These are phyloP conservation scores for Myiotriccus ornatus DNA, from an alignment of 2,797 vertebrate species.

Conservation along the genomic window DNA sequence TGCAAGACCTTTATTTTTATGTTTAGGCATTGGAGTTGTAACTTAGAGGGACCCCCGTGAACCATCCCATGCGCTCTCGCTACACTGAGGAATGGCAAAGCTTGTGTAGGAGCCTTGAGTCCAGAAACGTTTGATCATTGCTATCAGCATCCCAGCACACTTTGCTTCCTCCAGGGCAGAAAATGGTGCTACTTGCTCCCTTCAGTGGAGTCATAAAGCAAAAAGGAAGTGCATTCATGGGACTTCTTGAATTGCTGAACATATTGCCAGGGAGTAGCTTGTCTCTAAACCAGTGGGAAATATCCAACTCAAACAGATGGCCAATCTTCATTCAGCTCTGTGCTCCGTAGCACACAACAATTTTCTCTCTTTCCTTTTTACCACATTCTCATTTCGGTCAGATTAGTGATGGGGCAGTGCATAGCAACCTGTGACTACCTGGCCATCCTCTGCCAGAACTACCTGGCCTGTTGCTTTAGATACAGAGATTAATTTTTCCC, in stretches of 20 bases:
- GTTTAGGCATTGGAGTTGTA: neutral
- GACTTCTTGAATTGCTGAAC: neutral
- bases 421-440: neutral
- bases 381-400: neutral
- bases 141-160: neutral
- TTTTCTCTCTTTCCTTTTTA: neutral
- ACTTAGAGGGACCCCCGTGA: neutral
- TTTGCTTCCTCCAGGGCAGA: neutral
- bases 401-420: neutral
- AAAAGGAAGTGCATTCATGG: neutral
- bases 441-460: neutral
- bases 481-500: neutral
- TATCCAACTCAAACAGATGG: constrained; percentile 26
- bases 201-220: neutral
- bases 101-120: neutral
- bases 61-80: neutral
- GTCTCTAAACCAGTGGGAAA: neutral
- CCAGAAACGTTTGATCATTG: neutral
- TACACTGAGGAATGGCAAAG: neutral
- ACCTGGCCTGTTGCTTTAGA: neutral
- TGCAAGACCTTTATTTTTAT: neutral
- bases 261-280: neutral
- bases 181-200: neutral
- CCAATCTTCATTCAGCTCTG: neutral
- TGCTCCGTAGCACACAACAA: neutral